These are phyloP conservation scores for Beris chalybata DNA, from an alignment of 2,888 invertebrate species.

Conservation along the genomic window DNA sequence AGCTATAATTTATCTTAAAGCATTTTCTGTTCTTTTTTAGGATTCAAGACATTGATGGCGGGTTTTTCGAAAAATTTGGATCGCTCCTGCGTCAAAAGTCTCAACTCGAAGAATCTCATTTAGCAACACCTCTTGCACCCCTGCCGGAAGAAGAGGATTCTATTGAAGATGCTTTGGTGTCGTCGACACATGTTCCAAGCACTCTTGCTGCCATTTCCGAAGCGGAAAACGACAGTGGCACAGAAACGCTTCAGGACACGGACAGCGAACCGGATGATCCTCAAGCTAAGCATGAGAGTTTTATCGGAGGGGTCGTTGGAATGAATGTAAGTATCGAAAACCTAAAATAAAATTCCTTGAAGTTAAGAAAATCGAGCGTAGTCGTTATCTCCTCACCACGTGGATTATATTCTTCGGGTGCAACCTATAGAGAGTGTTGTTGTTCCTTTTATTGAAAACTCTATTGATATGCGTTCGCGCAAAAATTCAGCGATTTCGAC, in stretches of 20 bases:
- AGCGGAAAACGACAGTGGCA: constrained; percentile 59
- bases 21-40: constrained; percentile 58
- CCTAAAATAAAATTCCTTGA: neutral
- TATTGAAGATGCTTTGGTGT: constrained; percentile 44
- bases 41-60: constrained; percentile 79
- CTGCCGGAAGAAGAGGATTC: constrained; percentile 46
- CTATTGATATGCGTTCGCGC: neutral
- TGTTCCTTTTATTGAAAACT: neutral
- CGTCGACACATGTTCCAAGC: constrained; percentile 36
- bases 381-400: neutral
- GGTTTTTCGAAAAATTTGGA: constrained; percentile 83
- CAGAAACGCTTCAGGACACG: constrained; percentile 62
- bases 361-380: neutral
- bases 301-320: constrained; percentile 67
- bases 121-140: constrained; percentile 60
- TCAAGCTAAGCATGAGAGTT: constrained; percentile 56
- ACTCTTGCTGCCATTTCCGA: constrained; percentile 43
- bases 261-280: constrained; percentile 71
- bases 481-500: too few species aligned
- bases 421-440: too few species aligned
- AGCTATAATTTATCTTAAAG: too few species aligned
- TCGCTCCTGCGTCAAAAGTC: constrained; percentile 69
- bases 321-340: constrained; percentile 70
- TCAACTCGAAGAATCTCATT: constrained; percentile 56
- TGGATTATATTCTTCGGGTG: too few species aligned